Evolutionary conservation across 2,113 vertebrate species (phyloP).

Genomic region (Oostethus manadensis): DNA sequence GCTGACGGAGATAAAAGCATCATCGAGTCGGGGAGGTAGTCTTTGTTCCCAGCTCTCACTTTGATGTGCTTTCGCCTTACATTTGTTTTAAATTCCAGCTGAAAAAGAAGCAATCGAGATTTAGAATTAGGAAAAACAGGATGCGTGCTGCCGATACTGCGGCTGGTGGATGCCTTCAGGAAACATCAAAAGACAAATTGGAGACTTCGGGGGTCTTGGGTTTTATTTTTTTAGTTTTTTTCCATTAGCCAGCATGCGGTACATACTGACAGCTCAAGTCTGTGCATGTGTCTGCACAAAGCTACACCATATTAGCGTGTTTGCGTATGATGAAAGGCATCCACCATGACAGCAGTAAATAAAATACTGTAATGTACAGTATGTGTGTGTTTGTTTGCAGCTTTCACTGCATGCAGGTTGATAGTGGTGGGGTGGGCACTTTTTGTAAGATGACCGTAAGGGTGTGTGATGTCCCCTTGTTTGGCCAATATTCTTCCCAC

Average conservation of each 20-base stretch:
- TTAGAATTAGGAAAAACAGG: slow-evolving; percentile 30
- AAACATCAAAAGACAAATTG: slow-evolving; percentile 39
- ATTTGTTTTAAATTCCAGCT: slow-evolving; percentile 24
- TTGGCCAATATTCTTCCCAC: slow-evolving; percentile 21
- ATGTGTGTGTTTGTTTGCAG: slow-evolving; percentile 17
- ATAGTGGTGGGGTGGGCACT: background rate
- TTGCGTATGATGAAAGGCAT: slow-evolving; percentile 8
- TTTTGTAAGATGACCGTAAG: slow-evolving; percentile 12
- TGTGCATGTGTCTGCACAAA: slow-evolving; percentile 13
- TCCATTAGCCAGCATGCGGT: slow-evolving; percentile 23
- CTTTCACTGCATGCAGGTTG: slow-evolving; percentile 4
- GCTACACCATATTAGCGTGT: background rate
- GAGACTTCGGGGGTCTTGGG: slow-evolving; percentile 22
- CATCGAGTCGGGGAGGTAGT: slow-evolving; percentile 38
- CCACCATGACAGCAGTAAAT: slow-evolving; percentile 19
- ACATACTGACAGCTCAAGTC: slow-evolving; percentile 9
- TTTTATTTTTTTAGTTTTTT: slow-evolving; percentile 29
- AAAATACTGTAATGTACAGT: slow-evolving; percentile 23
- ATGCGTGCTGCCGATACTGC: slow-evolving; percentile 1
- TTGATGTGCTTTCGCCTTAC: slow-evolving; percentile 46
- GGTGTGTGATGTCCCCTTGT: slow-evolving; percentile 18
- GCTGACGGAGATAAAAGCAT: slow-evolving; percentile 39
- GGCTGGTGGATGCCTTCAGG: slow-evolving; percentile 13
- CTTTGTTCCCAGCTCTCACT: slow-evolving; percentile 46
- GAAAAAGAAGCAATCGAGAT: slow-evolving; percentile 32